phyloP scores from a whole-genome alignment of 2,888 invertebrate genomes.

The Mylabris sibirica region DNA sequence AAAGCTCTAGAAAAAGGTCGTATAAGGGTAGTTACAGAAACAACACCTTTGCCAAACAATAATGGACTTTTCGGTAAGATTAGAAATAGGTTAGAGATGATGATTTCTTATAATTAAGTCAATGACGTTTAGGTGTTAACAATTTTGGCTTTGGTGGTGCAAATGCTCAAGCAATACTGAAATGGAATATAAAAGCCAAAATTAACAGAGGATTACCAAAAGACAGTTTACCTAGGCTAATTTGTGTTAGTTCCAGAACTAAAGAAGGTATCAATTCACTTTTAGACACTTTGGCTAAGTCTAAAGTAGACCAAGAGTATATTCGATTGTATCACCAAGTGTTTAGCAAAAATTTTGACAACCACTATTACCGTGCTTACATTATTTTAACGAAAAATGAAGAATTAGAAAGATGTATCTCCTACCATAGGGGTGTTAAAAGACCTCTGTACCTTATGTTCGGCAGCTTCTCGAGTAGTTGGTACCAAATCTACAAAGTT shows the following conservation, averaged over 20 bases:
- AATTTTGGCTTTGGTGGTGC: slow-evolving; percentile 27
- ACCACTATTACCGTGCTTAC: slow-evolving; percentile 22
- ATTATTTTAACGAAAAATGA: not conserved
- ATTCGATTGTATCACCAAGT: slow-evolving; percentile 24
- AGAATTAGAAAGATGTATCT: not conserved
- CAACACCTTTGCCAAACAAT: not conserved
- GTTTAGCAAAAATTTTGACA: slow-evolving; percentile 15
- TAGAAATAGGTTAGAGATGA: too few species aligned
- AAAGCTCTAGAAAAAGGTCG: slow-evolving; percentile 64
- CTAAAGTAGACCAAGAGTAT: slow-evolving; percentile 21
- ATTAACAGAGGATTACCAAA: slow-evolving; percentile 67
- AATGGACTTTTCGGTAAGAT: not conserved
- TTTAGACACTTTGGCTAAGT: slow-evolving; percentile 16
- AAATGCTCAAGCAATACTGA: slow-evolving; percentile 53
- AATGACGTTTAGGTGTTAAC: slow-evolving; percentile 15
- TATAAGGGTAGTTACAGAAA: slow-evolving; percentile 1
- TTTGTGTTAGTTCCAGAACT: slow-evolving; percentile 79
- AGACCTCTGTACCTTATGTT: slow-evolving; percentile 68
- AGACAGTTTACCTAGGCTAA: slow-evolving; percentile 75
- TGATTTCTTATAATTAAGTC: not conserved
- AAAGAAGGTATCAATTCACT: slow-evolving; percentile 15
- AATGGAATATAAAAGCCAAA: slow-evolving; percentile 68
- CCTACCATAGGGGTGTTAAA: not conserved
- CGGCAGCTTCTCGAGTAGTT: slow-evolving; percentile 91
- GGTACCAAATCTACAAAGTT: slow-evolving; percentile 82